Conservation (phyloP, 1,140 invertebrate genomes). For the Achroia grisella region DNA sequence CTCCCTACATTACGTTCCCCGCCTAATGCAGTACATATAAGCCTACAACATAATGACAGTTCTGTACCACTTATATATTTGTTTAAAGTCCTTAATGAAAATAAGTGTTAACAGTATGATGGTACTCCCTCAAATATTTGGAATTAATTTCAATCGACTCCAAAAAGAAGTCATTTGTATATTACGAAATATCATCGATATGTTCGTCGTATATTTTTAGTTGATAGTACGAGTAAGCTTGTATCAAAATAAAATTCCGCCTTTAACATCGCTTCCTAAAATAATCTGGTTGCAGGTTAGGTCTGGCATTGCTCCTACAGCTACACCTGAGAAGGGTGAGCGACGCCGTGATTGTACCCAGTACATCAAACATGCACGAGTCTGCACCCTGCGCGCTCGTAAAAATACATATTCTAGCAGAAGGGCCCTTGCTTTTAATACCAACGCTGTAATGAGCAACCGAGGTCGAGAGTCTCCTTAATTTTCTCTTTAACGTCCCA, state of each 20-base stretch:
- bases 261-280: no score
- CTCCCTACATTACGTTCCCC: constrained; percentile 21
- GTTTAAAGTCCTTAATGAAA: no score
- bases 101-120: no score
- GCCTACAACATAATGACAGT: constrained; percentile 25
- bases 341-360: constrained; percentile 37
- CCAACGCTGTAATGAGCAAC: constrained; percentile 49
- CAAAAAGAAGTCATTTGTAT: no score
- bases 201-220: no score
- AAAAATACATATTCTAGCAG: constrained; percentile 70
- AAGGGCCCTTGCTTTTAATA: constrained; percentile 61
- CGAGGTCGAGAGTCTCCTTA: constrained; percentile 53
- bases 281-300: no score
- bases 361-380: constrained; percentile 61
- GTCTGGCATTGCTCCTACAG: constrained; percentile 16
- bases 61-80: no score
- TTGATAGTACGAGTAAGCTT: no score
- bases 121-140: no score
- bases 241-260: no score
- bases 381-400: constrained; percentile 40
- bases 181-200: no score
- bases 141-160: no score
- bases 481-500: constrained; percentile 55
- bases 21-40: constrained; percentile 38
- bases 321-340: constrained; percentile 1